Evolutionary conservation across 2,113 vertebrate species (phyloP).

Genomic region (Embiotoca jacksoni): DNA sequence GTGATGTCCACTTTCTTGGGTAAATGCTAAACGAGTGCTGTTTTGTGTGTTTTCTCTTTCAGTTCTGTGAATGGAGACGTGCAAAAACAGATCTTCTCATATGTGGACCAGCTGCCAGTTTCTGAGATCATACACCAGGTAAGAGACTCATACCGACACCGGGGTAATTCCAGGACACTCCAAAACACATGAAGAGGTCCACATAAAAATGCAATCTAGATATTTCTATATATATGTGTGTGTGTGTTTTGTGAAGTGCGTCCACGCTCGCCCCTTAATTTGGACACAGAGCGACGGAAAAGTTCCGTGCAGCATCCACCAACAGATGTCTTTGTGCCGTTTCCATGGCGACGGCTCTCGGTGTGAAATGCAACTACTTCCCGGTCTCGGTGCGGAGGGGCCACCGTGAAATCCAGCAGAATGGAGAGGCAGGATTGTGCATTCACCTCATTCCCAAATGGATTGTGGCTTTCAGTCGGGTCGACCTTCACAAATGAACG

Average conservation of each 20-base stretch:
- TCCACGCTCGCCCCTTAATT: constrained; percentile 42
- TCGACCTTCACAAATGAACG: constrained; percentile 76
- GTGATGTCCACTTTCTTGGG: constrained; percentile 22
- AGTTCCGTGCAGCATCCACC: constrained; percentile 53
- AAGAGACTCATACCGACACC: constrained; percentile 34
- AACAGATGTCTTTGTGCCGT: constrained; percentile 73
- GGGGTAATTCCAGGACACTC: neutral
- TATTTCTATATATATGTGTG: neutral
- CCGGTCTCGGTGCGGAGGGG: constrained; percentile 41
- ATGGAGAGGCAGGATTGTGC: constrained; percentile 56
- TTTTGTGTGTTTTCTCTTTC: constrained; percentile 50
- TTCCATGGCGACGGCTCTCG: constrained; percentile 64
- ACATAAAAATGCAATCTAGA: neutral
- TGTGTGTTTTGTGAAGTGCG: neutral
- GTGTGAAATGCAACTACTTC: constrained; percentile 68
- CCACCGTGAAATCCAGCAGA: constrained; percentile 65
- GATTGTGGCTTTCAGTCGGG: constrained; percentile 57
- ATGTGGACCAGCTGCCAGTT: constrained; percentile 95
- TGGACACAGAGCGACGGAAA: constrained; percentile 40
- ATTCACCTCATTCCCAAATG: constrained; percentile 63
- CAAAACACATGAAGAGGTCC: neutral
- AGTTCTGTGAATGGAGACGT: constrained; percentile 77
- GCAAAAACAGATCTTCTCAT: constrained; percentile 81
- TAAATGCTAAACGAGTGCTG: constrained; percentile 24
- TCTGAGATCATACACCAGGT: constrained; percentile 99